A percentile compares a stretch with the other conserved stretches of the same genome.
phyloP scores from a whole-genome alignment of 2,113 vertebrate species.

The Corydoras maculifer region DNA sequence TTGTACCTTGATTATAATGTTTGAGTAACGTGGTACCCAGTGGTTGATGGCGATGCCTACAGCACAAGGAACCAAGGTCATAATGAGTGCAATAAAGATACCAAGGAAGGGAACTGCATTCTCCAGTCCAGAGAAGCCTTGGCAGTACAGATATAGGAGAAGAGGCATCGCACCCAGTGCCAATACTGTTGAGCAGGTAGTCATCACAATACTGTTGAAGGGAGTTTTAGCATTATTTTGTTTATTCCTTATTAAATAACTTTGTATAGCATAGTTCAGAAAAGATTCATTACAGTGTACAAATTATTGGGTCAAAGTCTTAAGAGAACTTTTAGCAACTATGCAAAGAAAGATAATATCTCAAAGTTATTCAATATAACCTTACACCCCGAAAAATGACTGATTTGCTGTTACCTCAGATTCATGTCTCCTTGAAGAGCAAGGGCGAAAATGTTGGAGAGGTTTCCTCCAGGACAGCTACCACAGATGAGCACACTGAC shows the following conservation, averaged over 20 bases:
- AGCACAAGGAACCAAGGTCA: constrained; percentile 68
- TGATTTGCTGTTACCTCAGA: constrained; percentile 66
- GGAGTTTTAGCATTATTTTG: constrained; percentile 9
- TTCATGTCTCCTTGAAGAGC: constrained; percentile 77
- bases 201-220: constrained; percentile 74
- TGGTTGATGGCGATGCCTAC: constrained; percentile 71
- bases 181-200: constrained; percentile 69
- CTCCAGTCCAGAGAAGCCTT: constrained; percentile 63
- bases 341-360: neutral
- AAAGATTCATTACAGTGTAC: neutral
- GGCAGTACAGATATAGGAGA: constrained; percentile 70
- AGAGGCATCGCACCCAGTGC: constrained; percentile 79
- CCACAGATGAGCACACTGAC: constrained; percentile 75
- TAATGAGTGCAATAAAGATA: constrained; percentile 61
- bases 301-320: neutral
- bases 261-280: neutral
- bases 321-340: neutral
- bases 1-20: constrained; percentile 67
- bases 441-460: constrained; percentile 76
- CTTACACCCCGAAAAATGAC: neutral
- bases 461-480: constrained; percentile 75
- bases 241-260: neutral
- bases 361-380: neutral
- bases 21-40: constrained; percentile 66
- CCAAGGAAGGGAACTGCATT: constrained; percentile 68